Percentiles rank a stretch among this genome's conserved stretches.
These are phyloP conservation scores for Anguilla rostrata DNA, from an alignment of 2,113 vertebrate species.

Conservation along the genomic window DNA sequence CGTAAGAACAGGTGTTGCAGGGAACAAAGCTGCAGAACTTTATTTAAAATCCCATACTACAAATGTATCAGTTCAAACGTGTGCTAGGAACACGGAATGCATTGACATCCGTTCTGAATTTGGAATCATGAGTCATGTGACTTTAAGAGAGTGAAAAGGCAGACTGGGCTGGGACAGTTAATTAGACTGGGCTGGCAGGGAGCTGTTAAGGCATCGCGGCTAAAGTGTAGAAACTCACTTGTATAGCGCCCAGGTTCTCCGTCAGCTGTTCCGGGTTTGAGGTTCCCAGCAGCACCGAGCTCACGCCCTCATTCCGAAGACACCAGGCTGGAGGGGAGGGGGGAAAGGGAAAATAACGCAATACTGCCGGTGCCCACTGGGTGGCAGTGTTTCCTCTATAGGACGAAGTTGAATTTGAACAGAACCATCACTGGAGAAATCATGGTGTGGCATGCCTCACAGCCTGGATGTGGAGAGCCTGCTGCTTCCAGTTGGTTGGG, in stretches of 20 bases:
- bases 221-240: constrained; percentile 69
- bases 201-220: too few species aligned
- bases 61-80: too few species aligned
- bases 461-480: not conserved
- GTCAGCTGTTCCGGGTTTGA: constrained; percentile 90
- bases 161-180: too few species aligned
- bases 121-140: too few species aligned
- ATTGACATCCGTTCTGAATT: too few species aligned
- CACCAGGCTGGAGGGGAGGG: constrained; percentile 83
- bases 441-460: not conserved
- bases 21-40: too few species aligned
- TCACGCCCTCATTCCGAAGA: constrained; percentile 93
- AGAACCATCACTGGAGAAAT: not conserved
- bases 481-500: not conserved
- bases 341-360: constrained; percentile 9
- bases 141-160: too few species aligned
- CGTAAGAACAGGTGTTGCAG: too few species aligned
- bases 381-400: not conserved
- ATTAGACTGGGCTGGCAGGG: too few species aligned
- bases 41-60: too few species aligned
- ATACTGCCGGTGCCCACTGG: not conserved
- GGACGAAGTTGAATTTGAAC: not conserved
- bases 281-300: constrained; percentile 91
- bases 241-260: constrained; percentile 95
- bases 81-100: too few species aligned